Base-by-base conservation (phyloP, 23 tunicate species). In the Styela plicata region DNA sequence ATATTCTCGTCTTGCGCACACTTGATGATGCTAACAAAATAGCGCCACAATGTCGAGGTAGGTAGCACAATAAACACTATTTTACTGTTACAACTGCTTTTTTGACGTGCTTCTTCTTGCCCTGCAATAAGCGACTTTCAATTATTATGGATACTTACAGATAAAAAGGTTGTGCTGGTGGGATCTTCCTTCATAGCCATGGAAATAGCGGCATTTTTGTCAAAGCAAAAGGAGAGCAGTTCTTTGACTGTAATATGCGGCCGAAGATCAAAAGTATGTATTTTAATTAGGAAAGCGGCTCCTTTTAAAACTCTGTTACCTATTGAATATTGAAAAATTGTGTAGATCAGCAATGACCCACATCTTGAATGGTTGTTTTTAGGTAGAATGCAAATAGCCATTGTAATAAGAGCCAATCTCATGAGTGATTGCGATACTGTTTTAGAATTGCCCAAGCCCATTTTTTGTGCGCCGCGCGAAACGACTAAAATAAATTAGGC, bases 131-230 rank as follows among this genome's bases (percentile, higher is more conserved):
- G 21, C 64, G 19, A 19, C 64, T 19, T 19, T 61, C 64, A 21
- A 61, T 61, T 19, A 21, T 19, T 61, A 19, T 61, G 20, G 21
- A 57, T n/a, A 57, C 25, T 29, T 31, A 21, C 82, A 90, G 97
- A 64, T n/a, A 82, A 86, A 73, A 70, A 76, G 0, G 90, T 91
- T 21, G 97, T 83, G 0, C 74, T 91, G 30, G 84, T 91, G 27
- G 97, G 97, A 1, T 91, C 90, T 34, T 91, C 97, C 61, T 91
- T 91, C 70, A 91, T 91, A 63, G 97, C 85, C 0, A 91, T 91
- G 97, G 97, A 91, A 78, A 86, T 83, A 21, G 89, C 97, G 3
- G 80, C 97, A 21, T 91, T 44, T 73, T 34, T 91, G 31, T 80
- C 87, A 1, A 34, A 85, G 36, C 82, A 82, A 65, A 79, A 78